Percentiles rank a stretch among this genome's conserved stretches.
These are phyloP conservation scores for Hydrophis major DNA, from an alignment of 2,797 vertebrate genomes.

Conservation along the genomic window DNA sequence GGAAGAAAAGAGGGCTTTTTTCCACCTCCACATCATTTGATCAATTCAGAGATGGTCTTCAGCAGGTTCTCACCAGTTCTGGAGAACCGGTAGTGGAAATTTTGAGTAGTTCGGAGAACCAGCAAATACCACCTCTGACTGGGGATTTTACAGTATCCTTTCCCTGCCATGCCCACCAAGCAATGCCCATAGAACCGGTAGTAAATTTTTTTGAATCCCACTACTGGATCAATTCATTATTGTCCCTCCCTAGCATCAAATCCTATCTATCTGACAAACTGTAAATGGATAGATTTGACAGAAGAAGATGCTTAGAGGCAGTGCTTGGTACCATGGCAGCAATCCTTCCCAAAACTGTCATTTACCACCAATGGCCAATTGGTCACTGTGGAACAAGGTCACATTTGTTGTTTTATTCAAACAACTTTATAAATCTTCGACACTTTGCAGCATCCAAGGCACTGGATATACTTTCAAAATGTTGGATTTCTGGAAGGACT, in stretches of 20 bases:
- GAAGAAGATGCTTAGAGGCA: background rate
- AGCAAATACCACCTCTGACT: too few relatives aligned
- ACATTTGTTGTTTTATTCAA: background rate
- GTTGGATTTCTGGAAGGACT: background rate
- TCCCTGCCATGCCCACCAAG: too few relatives aligned
- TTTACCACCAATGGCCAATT: background rate
- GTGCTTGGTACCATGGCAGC: background rate
- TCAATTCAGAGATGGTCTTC: background rate
- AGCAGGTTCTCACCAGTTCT: too few relatives aligned
- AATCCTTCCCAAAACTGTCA: background rate
- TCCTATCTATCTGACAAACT: background rate
- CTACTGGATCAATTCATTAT: background rate
- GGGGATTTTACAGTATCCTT: too few relatives aligned
- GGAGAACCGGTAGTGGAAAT: too few relatives aligned
- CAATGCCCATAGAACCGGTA: too few relatives aligned
- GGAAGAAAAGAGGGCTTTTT: background rate
- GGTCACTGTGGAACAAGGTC: background rate
- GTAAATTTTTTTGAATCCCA: too few relatives aligned
- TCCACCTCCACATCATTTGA: background rate
- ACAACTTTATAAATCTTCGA: background rate
- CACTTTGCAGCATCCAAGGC: background rate
- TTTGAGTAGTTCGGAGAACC: too few relatives aligned
- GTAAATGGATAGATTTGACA: background rate
- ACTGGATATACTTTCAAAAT: background rate
- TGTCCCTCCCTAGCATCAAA: background rate